phyloP scores from a whole-genome alignment of 2,888 invertebrate genomes.

The Pedicia rivosa region DNA sequence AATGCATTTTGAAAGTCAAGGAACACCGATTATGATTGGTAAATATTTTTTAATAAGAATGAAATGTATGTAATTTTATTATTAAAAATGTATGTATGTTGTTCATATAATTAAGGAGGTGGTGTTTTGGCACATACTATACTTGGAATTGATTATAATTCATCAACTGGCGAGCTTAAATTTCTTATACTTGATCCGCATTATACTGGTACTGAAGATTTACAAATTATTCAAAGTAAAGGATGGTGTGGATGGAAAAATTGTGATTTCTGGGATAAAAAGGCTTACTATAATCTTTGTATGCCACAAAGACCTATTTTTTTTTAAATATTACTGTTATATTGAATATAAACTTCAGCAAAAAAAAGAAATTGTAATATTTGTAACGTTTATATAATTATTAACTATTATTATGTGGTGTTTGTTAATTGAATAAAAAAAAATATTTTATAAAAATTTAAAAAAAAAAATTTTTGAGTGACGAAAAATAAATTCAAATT shows the following conservation, averaged over 20 bases:
- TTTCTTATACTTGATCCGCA: slow-evolving; percentile 98
- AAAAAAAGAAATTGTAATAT: no score
- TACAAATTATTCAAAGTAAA: slow-evolving; percentile 54
- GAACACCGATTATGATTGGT: slow-evolving; percentile 98
- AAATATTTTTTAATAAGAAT: no score
- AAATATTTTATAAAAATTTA: no score
- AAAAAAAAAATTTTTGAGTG: no score
- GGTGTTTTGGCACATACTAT: slow-evolving; percentile 97
- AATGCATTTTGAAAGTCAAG: slow-evolving; percentile 82
- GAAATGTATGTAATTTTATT: no score
- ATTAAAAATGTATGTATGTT: slow-evolving; percentile 7
- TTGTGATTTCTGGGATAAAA: slow-evolving; percentile 86
- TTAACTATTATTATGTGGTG: no score
- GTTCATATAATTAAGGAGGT: no score
- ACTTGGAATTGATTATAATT: slow-evolving; percentile 80
- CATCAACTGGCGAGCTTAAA: slow-evolving; percentile 58
- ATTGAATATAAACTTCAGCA: no score
- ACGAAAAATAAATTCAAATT: no score
- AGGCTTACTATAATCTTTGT: slow-evolving; percentile 92
- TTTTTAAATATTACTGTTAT: no score
- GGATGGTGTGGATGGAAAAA: slow-evolving; percentile 99
- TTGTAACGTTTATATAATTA: no score
- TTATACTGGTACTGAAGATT: slow-evolving; percentile 79
- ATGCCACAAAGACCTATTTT: slow-evolving; percentile 49
- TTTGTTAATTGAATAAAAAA: no score